Base-by-base conservation (phyloP, 2,888 invertebrate species). In the Macaria notata region DNA sequence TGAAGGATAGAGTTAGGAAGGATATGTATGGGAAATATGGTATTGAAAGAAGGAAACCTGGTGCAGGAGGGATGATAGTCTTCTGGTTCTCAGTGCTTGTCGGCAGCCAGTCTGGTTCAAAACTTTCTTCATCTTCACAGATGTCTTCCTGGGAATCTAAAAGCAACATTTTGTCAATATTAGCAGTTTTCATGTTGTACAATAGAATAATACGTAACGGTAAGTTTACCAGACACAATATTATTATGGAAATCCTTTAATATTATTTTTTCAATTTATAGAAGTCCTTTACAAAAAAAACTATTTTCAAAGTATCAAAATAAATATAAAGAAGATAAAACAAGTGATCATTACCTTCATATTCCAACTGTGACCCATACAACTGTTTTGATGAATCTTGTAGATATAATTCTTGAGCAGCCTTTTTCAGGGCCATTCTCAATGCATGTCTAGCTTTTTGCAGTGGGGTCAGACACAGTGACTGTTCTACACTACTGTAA, bases 361-460 rank as follows among this genome's bases (percentile, higher is more conserved):
- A 79, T 43, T 83, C 80, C 69, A 80, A 75, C 54, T 76, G 75
- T 6, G 77, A 49, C 44, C 73, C 76, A 62, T 66, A 69, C 31
- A 78, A 72, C 31, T 75, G 73, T 62, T 81, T 82, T 30, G 86
- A 74, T 47, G 83, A 78, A 65, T 73, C 75, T 65, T 84, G 79
- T 30, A 78, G 71, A 60, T 75, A 80, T 48, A 87, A 71, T 67
- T 92, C 82, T 64, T 87, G 83, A 9, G 87, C 79, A 57, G 86
- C 92, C 73, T 83, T 88, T 71, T 79, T 86, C 56, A 89, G 78
- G 64, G 86, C 92, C 65, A 78, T 74, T 55, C 70, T 83, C 61
- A 84, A 81, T 68, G 86, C 90, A 67, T 73, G 86, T 48, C 87
- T 89, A 53, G 84, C 93, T 77, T 86, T 92, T 81, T 84, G 90